These are phyloP conservation scores for Diuraphis noxia DNA, from an alignment of 1,140 invertebrate genomes.

Conservation along the genomic window DNA sequence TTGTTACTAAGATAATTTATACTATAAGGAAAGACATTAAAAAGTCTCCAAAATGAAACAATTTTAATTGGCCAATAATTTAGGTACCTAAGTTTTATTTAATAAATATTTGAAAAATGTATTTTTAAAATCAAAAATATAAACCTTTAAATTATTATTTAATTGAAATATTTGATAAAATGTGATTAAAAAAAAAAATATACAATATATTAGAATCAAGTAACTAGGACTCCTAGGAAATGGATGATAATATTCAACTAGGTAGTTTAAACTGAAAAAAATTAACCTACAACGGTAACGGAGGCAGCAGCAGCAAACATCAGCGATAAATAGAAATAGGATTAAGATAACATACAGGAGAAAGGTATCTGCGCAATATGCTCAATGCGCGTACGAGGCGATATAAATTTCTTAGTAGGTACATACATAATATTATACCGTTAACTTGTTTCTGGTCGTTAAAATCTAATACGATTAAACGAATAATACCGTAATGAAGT, in stretches of 20 bases:
- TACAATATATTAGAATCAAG: neutral
- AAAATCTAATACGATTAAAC: conserved; percentile 36
- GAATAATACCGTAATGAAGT: neutral
- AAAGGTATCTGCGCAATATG: neutral
- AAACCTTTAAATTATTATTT: neutral
- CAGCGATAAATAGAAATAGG: neutral
- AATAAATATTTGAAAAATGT: neutral
- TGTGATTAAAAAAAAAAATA: neutral
- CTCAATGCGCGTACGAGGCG: neutral
- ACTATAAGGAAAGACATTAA: neutral
- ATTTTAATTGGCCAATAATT: neutral
- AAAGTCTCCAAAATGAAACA: neutral
- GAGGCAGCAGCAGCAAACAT: neutral
- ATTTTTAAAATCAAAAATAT: neutral
- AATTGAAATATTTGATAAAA: neutral
- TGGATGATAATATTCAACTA: neutral
- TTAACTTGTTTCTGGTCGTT: conserved; percentile 27
- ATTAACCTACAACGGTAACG: neutral
- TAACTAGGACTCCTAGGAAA: neutral
- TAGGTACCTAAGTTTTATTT: neutral
- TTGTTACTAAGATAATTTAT: neutral
- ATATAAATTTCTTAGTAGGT: neutral
- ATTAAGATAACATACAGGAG: neutral
- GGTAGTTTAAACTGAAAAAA: neutral
- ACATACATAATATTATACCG: conserved; percentile 3